These are phyloP conservation scores for Drosophila rellima DNA, from an alignment of 2,888 invertebrate species.

Conservation along the genomic window DNA sequence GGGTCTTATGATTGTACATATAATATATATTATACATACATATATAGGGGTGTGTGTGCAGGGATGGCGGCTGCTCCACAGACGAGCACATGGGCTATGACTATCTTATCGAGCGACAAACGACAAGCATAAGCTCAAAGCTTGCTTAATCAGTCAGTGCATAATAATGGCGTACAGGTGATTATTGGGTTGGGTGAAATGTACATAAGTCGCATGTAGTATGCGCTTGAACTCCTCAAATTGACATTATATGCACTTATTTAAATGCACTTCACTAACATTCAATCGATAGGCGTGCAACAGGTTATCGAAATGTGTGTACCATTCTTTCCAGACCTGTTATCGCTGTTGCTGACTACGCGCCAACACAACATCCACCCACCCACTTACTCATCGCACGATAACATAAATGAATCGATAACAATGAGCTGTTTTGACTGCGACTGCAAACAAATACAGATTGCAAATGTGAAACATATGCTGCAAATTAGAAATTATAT, in stretches of 20 bases:
- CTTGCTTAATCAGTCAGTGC: conserved; percentile 63
- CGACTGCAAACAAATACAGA: conserved; percentile 14
- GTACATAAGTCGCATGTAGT: background rate
- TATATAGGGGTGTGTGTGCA: conserved; percentile 46
- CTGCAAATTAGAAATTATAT: conserved; percentile 44
- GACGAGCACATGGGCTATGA: conserved; percentile 24
- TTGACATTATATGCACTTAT: conserved; percentile 8
- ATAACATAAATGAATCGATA: conserved; percentile 41
- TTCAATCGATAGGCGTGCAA: conserved; percentile 39
- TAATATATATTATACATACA: conserved; percentile 25
- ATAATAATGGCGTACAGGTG: conserved; percentile 60
- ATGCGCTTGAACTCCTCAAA: conserved; percentile 25
- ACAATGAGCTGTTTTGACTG: conserved; percentile 23
- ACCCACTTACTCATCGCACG: conserved; percentile 12
- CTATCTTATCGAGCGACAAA: conserved; percentile 67
- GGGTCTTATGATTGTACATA: conserved; percentile 45
- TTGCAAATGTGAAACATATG: conserved; percentile 61
- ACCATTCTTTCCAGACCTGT: background rate
- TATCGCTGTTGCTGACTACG: conserved; percentile 9
- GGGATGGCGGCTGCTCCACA: conserved; percentile 24
- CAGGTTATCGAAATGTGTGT: conserved; percentile 37
- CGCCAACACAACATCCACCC: conserved; percentile 5
- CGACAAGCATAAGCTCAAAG: conserved; percentile 65
- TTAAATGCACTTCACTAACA: conserved; percentile 15
- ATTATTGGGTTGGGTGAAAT: conserved; percentile 21